Percentiles rank a stretch among this genome's conserved stretches.
Evolutionary conservation across 2,888 invertebrate species (phyloP).

Genomic region (Leucophenga maculata): DNA sequence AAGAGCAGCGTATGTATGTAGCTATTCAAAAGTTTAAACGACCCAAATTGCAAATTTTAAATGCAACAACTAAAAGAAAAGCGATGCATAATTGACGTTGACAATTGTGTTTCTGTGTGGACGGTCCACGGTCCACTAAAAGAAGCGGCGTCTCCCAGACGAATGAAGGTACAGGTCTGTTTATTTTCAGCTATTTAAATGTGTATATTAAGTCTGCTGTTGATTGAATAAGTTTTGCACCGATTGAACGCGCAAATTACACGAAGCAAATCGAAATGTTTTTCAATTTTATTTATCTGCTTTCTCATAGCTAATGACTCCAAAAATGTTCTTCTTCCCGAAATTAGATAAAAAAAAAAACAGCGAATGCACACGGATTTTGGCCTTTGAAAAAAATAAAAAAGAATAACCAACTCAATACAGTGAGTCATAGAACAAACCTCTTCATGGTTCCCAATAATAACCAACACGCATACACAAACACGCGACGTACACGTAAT

Average conservation of each 20-base stretch:
- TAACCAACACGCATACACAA: not conserved
- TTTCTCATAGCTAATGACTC: conserved; percentile 22
- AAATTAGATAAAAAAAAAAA: conserved; percentile 31
- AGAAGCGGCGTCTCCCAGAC: not conserved
- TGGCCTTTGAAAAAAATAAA: conserved; percentile 2
- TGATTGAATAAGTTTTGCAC: conserved; percentile 9
- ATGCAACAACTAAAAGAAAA: conserved; percentile 12
- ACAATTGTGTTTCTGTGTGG: conserved; percentile 18
- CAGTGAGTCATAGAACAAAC: conserved; percentile 10
- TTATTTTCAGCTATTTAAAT: not conserved
- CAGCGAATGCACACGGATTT: conserved; percentile 16
- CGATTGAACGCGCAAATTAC: not conserved
- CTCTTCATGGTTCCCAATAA: not conserved
- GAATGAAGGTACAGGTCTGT: not conserved
- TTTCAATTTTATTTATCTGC: conserved; percentile 5
- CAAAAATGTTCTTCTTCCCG: conserved; percentile 18
- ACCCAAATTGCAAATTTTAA: conserved; percentile 23
- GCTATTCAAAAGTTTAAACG: not conserved
- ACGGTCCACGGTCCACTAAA: not conserved
- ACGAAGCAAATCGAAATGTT: not conserved
- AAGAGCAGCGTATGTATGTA: no score
- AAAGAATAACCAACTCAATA: not conserved
- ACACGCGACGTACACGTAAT: conserved; percentile 17
- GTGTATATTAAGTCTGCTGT: no score
- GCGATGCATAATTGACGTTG: conserved; percentile 34